Base-by-base conservation (phyloP, 2,888 invertebrate genomes). In the Hyles lineata region DNA sequence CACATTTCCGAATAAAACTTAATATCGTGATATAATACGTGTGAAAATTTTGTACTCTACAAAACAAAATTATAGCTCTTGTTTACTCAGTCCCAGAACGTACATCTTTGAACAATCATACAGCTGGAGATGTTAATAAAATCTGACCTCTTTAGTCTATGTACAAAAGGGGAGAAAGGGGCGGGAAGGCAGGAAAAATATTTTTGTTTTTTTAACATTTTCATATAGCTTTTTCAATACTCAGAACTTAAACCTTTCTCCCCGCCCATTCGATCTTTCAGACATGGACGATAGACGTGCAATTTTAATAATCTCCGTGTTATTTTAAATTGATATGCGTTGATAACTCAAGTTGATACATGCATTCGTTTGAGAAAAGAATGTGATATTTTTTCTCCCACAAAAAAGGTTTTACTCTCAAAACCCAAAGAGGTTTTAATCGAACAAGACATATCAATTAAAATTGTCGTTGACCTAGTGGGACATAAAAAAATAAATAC, bases 31-130 rank as follows among this genome's bases (percentile, higher is more conserved):
- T 50, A 21, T 63, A 15, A 63, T 67, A 61, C 59, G 73, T 80
- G 77, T 55, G 19, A 79, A 77, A 80, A 81, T 77, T 80, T 78
- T 80, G 79, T 77, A 79, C 79, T 79, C 78, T 83, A 78, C 43
- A 67, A 21, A 35, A 63, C 29, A 67, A 50, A 23, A 23, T 50
- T 67, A 62, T 50, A 67, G 5, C n/a, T 62, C 62, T n/a, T 35
- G 62, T 23, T 17, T 67, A 23, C 23, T 23, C 50, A 50, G 67
- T 50, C 50, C 67, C 67, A 43, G 43, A 67, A 15, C 11, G n/a
- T n/a, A 9, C 7, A 25, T 35, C 43, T 50, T 62, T 6, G 15
- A 55, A 55, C 55, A 35, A 35, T 15, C 67, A 50, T 23, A 43
- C 67, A 23, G 7, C 17, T 23, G 50, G 67, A 67, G 67, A 67